Evolutionary conservation across 2,797 vertebrate genomes (phyloP).

Genomic region (Aplochiton taeniatus): DNA sequence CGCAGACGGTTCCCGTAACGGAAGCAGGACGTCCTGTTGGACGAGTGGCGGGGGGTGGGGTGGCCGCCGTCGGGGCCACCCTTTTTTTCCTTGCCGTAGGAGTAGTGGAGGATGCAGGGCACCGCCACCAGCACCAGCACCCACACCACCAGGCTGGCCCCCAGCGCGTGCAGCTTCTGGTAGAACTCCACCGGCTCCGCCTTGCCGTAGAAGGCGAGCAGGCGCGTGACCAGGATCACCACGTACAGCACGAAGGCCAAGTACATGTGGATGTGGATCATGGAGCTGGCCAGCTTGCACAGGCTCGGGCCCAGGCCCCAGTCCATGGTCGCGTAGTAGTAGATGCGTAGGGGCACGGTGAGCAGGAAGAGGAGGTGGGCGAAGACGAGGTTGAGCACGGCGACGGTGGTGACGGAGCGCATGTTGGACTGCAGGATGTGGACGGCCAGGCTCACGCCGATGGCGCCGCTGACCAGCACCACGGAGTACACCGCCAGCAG

Average conservation of each 20-base stretch:
- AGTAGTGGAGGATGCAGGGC: slow-evolving; percentile 50
- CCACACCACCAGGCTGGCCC: slow-evolving; percentile 77
- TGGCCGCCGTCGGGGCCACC: no score
- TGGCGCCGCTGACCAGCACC: slow-evolving; percentile 76
- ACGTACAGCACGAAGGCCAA: slow-evolving; percentile 87
- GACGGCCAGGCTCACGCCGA: slow-evolving; percentile 75
- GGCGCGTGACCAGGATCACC: slow-evolving; percentile 80
- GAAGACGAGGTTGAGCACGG: slow-evolving; percentile 85
- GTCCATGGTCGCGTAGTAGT: slow-evolving; percentile 65
- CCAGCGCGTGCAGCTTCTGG: slow-evolving; percentile 74
- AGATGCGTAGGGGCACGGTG: slow-evolving; percentile 88
- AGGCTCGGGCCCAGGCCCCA: slow-evolving; percentile 66
- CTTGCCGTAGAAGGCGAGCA: slow-evolving; percentile 79
- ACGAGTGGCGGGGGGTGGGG: no score
- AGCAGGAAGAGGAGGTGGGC: slow-evolving; percentile 85
- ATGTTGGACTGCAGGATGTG: slow-evolving; percentile 80
- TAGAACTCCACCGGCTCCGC: slow-evolving; percentile 73
- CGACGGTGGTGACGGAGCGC: slow-evolving; percentile 81
- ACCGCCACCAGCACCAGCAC: slow-evolving; percentile 63
- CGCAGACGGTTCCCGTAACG: slow-evolving; percentile 68
- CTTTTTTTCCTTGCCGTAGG: slow-evolving; percentile 62
- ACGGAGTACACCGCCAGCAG: slow-evolving; percentile 72
- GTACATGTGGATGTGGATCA: slow-evolving; percentile 93
- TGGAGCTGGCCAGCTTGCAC: slow-evolving; percentile 83
- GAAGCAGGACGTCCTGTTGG: slow-evolving; percentile 70